These are phyloP conservation scores for Neoitamus cyanurus DNA, from an alignment of 2,888 invertebrate genomes.

Conservation along the genomic window DNA sequence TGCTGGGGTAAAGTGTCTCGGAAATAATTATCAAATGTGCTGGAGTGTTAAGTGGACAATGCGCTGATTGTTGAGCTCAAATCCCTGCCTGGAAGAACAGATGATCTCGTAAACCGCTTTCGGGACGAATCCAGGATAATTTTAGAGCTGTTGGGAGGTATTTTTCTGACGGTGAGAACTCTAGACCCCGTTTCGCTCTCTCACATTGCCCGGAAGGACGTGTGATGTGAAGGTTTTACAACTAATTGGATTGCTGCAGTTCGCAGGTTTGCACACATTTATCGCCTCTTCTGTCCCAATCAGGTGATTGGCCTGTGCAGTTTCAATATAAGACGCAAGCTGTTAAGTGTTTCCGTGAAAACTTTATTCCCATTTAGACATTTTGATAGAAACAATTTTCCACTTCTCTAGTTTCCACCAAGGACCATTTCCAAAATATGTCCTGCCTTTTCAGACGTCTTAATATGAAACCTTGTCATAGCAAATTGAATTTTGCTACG, in stretches of 20 bases:
- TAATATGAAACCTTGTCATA: background rate
- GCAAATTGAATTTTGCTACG: background rate
- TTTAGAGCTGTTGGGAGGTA: background rate
- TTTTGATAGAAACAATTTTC: background rate
- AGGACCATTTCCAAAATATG: background rate
- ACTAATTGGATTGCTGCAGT: background rate
- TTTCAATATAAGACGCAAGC: background rate
- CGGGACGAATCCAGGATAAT: background rate
- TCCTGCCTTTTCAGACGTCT: background rate
- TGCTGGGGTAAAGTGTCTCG: slow-evolving; percentile 46
- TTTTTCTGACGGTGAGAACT: background rate
- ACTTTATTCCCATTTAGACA: background rate
- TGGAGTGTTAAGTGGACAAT: background rate
- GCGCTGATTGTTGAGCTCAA: background rate
- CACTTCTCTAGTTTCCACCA: background rate
- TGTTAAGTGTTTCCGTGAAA: background rate
- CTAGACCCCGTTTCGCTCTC: slow-evolving; percentile 49
- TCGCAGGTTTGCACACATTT: background rate
- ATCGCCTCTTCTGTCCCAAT: background rate
- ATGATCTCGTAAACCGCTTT: slow-evolving; percentile 25
- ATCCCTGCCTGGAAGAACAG: background rate
- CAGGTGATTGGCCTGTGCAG: background rate
- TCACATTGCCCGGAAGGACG: background rate
- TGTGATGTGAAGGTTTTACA: background rate
- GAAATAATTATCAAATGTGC: slow-evolving; percentile 51